phyloP scores from a whole-genome alignment of 2,888 invertebrate species.

The Apocheima hispidaria region DNA sequence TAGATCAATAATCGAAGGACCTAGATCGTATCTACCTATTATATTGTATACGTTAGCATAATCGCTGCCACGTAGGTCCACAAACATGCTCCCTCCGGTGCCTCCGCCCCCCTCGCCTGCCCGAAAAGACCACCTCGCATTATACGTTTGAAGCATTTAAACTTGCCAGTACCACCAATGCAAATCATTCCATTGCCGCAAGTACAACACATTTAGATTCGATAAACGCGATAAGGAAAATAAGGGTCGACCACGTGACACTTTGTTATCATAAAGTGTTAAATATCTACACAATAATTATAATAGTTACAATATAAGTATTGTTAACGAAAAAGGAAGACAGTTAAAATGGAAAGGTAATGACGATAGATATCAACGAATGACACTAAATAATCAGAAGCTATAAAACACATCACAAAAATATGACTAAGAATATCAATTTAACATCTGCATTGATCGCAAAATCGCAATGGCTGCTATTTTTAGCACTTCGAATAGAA shows the following conservation, averaged over 20 bases:
- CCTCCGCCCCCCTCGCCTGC: slow-evolving; percentile 75
- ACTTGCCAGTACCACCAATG: slow-evolving; percentile 52
- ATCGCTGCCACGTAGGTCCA: slow-evolving; percentile 64
- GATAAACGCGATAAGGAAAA: slow-evolving; percentile 69
- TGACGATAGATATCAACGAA: background rate
- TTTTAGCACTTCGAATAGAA: slow-evolving; percentile 66
- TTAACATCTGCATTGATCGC: slow-evolving; percentile 61
- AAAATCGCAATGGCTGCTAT: slow-evolving; percentile 74
- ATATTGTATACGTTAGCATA: slow-evolving; percentile 58
- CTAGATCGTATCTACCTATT: background rate
- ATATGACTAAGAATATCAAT: slow-evolving; percentile 7
- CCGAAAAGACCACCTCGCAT: slow-evolving; percentile 64
- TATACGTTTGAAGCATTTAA: slow-evolving; percentile 55
- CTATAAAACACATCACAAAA: background rate
- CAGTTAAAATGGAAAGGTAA: background rate
- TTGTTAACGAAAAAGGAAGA: background rate
- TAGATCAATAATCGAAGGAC: background rate
- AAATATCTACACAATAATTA: no score
- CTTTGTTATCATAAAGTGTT: slow-evolving; percentile 48
- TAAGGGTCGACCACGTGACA: slow-evolving; percentile 65
- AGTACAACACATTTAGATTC: slow-evolving; percentile 61
- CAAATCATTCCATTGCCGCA: slow-evolving; percentile 37
- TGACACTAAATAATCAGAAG: background rate
- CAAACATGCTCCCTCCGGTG: slow-evolving; percentile 73
- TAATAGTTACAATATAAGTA: no score